phyloP scores from a whole-genome alignment of 2,888 invertebrate species.

The Coenonympha arcania region DNA sequence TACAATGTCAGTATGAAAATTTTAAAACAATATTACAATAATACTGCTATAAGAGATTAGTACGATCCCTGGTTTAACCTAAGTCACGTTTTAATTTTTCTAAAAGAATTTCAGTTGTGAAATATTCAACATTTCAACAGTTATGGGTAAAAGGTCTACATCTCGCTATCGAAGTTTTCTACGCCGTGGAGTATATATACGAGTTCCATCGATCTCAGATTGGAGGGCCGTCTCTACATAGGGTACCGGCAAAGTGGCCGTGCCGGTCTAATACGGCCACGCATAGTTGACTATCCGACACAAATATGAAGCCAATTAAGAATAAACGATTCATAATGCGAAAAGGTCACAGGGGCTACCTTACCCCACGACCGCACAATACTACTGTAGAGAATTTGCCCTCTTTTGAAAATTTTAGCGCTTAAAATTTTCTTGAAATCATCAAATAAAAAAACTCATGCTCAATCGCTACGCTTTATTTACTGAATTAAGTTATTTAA shows the following conservation, averaged over 20 bases:
- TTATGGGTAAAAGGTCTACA: not conserved
- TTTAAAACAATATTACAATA: no score
- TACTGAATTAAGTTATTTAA: no score
- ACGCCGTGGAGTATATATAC: not conserved
- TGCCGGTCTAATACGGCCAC: not conserved
- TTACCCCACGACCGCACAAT: not conserved
- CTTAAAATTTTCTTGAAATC: no score
- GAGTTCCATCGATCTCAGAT: not conserved
- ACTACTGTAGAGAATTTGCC: not conserved
- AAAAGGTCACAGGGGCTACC: not conserved
- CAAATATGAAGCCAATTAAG: not conserved
- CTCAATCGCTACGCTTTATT: no score
- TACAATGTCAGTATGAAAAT: no score
- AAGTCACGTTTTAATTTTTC: no score
- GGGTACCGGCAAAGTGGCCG: not conserved
- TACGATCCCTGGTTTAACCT: no score
- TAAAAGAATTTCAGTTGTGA: no score
- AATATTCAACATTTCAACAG: not conserved
- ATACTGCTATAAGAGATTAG: no score
- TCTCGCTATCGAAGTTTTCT: not conserved
- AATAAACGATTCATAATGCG: not conserved
- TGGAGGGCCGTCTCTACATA: not conserved
- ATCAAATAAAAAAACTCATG: no score
- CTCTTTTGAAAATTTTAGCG: no score
- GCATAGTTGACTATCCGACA: not conserved